Base-by-base conservation (phyloP, 2,888 invertebrate species). In the Eucera pruinosa region DNA sequence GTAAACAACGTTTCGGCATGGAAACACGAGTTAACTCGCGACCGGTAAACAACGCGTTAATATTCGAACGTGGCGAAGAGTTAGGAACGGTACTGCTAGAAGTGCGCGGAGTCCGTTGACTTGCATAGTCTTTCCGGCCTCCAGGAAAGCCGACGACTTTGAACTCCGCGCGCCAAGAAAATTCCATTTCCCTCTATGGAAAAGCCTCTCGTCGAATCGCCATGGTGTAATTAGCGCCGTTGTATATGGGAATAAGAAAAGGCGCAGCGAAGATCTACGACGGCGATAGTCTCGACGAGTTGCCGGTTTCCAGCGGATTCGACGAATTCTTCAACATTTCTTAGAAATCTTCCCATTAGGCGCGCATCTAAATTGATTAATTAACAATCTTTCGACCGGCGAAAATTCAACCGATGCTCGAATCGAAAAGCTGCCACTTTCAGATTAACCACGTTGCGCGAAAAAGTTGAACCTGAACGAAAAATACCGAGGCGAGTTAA, bases 121-220 rank as follows among this genome's bases (percentile, higher is more conserved):
- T 81, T 39, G 48, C 39, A 18, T 20, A 13, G 72, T 74, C 71
- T 80, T 81, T 76, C 78, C 72, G 83, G 75, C 41, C 74, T 78
- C 73, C 81, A 67, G 67, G 85, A 77, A 85, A 87, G 80, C 82
- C 81, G 81, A 82, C 82, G 86, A 84, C 86, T 87, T 88, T 86
- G 85, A 85, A 86, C 86, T 81, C 81, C 64, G 65, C 54, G 69
- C 67, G 68, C 58, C 58, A 65, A 69, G 84, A 73, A 85, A 85
- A 85, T 86, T 86, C 86, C 85, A 82, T 70, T 66, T 60, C 78
- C 78, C 72, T 77, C 25, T 85, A 81, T 60, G 83, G 85, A 72
- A 77, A 83, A 65, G 41, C 60, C n/a, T 41, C 77, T 72, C 73
- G 79, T 66, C 33, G 83, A 75, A 76, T 74, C 72, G 74, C 73